These are phyloP conservation scores for Osmerus eperlanus DNA, from an alignment of 2,113 vertebrate species.

Conservation along the genomic window DNA sequence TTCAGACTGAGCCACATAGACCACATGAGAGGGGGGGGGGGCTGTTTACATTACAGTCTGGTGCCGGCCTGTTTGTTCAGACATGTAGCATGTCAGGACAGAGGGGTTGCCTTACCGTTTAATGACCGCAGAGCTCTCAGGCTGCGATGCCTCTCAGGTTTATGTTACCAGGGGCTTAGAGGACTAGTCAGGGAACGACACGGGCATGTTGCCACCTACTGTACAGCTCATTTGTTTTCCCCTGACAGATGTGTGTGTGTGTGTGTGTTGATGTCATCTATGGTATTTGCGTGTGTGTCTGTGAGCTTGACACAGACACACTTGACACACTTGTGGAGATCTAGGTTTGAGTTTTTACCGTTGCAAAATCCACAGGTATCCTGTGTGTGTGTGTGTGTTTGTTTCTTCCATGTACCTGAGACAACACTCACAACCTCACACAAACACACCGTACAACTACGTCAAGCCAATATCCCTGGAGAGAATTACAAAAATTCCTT, in stretches of 20 bases:
- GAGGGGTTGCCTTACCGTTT: conserved; percentile 46
- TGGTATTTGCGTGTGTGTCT: neutral
- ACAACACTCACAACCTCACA: neutral
- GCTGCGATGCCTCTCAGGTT: conserved; percentile 22
- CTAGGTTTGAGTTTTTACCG: too few relatives aligned
- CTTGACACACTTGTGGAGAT: neutral
- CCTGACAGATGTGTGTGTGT: conserved; percentile 42
- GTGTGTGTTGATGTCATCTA: neutral
- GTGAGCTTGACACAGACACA: neutral
- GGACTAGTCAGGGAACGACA: conserved; percentile 58
- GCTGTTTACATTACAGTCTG: conserved; percentile 20
- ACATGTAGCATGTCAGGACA: conserved; percentile 3
- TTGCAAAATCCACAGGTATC: too few relatives aligned
- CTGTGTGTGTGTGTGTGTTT: neutral
- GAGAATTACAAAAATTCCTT: conserved; percentile 40
- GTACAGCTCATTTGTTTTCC: conserved; percentile 60
- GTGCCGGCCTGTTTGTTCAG: conserved; percentile 33
- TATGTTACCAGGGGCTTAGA: conserved; percentile 59
- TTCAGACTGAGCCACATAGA: conserved; percentile 3
- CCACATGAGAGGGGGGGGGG: neutral
- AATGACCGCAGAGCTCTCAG: conserved; percentile 26
- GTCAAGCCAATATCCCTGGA: neutral
- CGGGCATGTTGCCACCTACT: conserved; percentile 61
- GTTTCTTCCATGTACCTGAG: conserved; percentile 30
- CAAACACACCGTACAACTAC: conserved; percentile 26